phyloP scores from a whole-genome alignment of 23 tunicate species.

The Halocynthia aurantium region DNA sequence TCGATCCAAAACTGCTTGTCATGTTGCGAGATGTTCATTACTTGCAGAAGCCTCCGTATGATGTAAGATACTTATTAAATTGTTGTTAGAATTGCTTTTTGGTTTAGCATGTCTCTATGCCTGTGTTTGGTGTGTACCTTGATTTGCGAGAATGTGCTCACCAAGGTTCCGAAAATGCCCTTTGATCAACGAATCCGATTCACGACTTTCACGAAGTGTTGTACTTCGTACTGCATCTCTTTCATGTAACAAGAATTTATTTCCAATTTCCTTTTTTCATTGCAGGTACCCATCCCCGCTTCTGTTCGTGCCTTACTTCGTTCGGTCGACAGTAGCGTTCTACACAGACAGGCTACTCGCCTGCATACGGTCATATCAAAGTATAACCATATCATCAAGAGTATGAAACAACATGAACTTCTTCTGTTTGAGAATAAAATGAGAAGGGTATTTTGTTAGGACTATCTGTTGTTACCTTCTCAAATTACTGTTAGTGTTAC shows the following conservation, averaged over 20 bases:
- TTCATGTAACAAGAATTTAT: no score
- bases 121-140: no score
- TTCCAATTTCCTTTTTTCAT: not conserved
- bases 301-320: slow-evolving; percentile 69
- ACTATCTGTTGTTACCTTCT: slow-evolving; percentile 1
- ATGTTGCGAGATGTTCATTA: slow-evolving; percentile 76
- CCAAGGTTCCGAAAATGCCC: not conserved
- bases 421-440: slow-evolving; percentile 71
- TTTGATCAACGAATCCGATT: not conserved
- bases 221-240: no score
- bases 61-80: slow-evolving; percentile 34
- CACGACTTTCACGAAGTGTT: no score
- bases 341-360: slow-evolving; percentile 58
- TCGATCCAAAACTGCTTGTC: slow-evolving; percentile 66
- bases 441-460: slow-evolving; percentile 32
- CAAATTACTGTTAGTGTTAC: not conserved
- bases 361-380: slow-evolving; percentile 69
- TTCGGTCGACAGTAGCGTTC: slow-evolving; percentile 49
- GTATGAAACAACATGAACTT: slow-evolving; percentile 74
- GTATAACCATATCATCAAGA: slow-evolving; percentile 76
- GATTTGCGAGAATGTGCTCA: no score
- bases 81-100: not conserved
- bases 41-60: slow-evolving; percentile 56
- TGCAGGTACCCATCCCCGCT: slow-evolving; percentile 70
- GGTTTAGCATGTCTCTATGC: not conserved